Evolutionary conservation across 1,140 invertebrate species (phyloP), one percentile per base, ranked within the genome.

Genomic region (Cyclina sinensis): DNA sequence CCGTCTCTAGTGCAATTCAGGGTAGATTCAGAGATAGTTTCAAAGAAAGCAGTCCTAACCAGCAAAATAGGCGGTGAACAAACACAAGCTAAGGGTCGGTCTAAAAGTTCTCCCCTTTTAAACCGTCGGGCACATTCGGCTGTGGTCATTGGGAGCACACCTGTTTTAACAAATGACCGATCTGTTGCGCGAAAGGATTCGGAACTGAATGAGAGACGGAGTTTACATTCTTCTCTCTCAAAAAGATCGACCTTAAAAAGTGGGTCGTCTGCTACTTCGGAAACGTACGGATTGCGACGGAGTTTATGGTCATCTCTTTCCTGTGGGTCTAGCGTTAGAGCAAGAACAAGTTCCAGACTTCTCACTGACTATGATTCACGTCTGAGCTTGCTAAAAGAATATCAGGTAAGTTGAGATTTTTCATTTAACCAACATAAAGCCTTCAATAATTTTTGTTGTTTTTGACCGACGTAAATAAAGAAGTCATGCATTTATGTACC

Each of bases 291-390:
- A 2, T 9, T 37, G 7, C 32, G 32, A 18, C 59, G 59, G 27
- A 30, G 59, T 30, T 70, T 70, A 39, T 4, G 12, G 9, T 87
- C 85, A 2, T n/a, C 51, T 0, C 14, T 35, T 3, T 87, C 85
- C 21, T 51, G 21, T 24, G 18, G 74, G n/a, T 80, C 85, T 14
- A 59, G 37, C 0, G 5, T 32, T 18, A 27, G n/a, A 4, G 46
- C 30, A 43, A 18, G 73, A 30, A 12, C 18, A 7, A 27, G 54
- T 12, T 78, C 84, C 0, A 59, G 70, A 24, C 16, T 80, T 4
- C 21, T 79, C 18, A n/a, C 54, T 11, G 85, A 87, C 57, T 78
- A 54, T 51, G 74, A 87, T 24, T 65, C 85, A 0, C 21, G 85
- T 1, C 18, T 87, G 4, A 80, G 35, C n/a, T 27, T 87, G 16